Evolutionary conservation across 2,113 vertebrate species (phyloP).

Genomic region (Bostrychus sinensis): DNA sequence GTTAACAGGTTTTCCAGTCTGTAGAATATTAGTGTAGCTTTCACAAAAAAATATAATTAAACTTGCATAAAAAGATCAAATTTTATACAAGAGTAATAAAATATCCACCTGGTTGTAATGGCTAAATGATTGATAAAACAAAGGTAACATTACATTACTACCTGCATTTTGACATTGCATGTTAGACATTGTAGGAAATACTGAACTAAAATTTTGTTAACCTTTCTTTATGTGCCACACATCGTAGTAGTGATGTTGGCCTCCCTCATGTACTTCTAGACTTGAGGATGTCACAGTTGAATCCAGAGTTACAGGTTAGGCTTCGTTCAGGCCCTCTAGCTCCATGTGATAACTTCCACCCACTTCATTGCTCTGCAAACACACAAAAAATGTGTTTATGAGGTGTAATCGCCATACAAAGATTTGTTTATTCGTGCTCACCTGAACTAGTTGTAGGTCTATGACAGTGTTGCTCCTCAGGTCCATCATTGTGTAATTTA

Average conservation of each 20-base stretch:
- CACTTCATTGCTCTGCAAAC: too few relatives aligned
- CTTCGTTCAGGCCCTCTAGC: too few relatives aligned
- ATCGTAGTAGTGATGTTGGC: background rate
- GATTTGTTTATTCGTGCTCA: background rate
- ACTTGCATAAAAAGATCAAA: background rate
- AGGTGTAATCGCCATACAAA: background rate
- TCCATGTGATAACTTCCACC: too few relatives aligned
- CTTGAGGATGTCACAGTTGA: background rate
- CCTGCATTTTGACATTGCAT: background rate
- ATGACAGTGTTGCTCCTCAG: background rate
- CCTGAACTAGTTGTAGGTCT: background rate
- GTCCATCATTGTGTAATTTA: conserved; percentile 1
- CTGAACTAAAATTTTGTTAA: background rate
- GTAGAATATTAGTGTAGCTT: background rate
- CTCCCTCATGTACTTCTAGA: background rate
- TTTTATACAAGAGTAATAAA: background rate
- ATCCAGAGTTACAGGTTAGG: too few relatives aligned
- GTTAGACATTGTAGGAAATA: too few relatives aligned
- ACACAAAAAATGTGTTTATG: background rate
- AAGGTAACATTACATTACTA: background rate
- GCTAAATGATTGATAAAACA: too few relatives aligned
- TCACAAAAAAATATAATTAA: background rate
- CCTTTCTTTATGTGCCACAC: background rate
- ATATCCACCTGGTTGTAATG: background rate
- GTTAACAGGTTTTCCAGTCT: too few relatives aligned